A percentile compares a stretch with the other conserved stretches of the same genome.
phyloP scores from a whole-genome alignment of 2,888 invertebrate genomes.

The Mechanitis messenoides region DNA sequence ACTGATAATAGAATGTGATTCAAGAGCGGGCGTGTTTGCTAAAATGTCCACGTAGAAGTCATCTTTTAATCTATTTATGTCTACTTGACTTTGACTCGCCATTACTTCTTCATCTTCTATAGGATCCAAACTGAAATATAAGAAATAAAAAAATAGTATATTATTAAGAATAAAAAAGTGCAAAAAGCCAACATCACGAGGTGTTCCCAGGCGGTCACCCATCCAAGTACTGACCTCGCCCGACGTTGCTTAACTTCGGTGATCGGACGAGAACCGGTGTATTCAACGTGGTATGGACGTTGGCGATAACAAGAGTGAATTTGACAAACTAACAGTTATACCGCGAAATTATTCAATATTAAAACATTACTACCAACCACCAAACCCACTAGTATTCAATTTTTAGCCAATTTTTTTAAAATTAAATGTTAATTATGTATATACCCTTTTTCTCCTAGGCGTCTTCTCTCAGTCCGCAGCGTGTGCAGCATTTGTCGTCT shows the following conservation, averaged over 20 bases:
- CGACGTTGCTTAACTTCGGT: conserved; percentile 48
- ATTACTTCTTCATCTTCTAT: conserved; percentile 48
- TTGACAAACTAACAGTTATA: neutral
- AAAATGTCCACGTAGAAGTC: conserved; percentile 64
- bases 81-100: conserved; percentile 26
- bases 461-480: conserved; percentile 58
- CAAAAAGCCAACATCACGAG: conserved; percentile 29
- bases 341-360: too few species aligned
- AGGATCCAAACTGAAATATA: conserved; percentile 48
- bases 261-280: conserved; percentile 43
- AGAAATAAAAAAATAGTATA: neutral
- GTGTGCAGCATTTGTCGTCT: conserved; percentile 72
- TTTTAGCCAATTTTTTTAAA: neutral
- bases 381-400: too few species aligned
- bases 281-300: conserved; percentile 36
- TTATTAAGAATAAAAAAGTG: neutral
- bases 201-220: conserved; percentile 55
- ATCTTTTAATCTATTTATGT: conserved; percentile 58
- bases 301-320: conserved; percentile 15
- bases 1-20: conserved; percentile 54
- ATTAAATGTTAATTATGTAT: neutral
- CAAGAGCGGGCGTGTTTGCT: conserved; percentile 55
- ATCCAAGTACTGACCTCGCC: conserved; percentile 41
- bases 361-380: too few species aligned
- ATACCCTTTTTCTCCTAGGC: conserved; percentile 47